Evolutionary conservation across 1,140 invertebrate species (phyloP).

Genomic region (Brachystomella parvula): DNA sequence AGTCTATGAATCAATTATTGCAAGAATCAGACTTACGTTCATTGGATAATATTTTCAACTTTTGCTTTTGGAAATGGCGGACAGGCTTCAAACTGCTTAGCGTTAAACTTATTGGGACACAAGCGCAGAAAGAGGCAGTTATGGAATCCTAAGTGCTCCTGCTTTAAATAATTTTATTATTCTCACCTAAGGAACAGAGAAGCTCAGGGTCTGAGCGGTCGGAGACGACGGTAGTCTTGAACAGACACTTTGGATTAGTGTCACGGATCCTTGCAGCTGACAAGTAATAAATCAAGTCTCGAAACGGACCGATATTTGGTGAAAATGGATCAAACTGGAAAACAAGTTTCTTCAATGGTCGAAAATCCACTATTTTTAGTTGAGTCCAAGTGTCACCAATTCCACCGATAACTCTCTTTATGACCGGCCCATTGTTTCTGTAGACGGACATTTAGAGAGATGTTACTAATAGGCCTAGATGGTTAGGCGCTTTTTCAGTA

Average conservation of each 20-base stretch:
- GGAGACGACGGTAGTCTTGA: constrained; percentile 71
- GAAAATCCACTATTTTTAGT: constrained; percentile 59
- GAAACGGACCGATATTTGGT: constrained; percentile 55
- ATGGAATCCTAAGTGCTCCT: no score
- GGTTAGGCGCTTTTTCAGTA: not conserved
- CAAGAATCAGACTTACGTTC: constrained; percentile 11
- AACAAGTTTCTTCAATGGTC: constrained; percentile 65
- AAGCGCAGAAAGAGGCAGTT: not conserved
- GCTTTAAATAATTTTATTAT: constrained; percentile 38
- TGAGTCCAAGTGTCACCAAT: constrained; percentile 60
- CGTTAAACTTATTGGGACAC: not conserved
- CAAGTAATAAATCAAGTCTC: constrained; percentile 62
- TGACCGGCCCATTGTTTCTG: constrained; percentile 17
- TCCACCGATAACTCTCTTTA: constrained; percentile 45
- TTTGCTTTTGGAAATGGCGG: not conserved
- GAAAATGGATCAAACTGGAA: constrained; percentile 77
- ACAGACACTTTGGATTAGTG: constrained; percentile 62
- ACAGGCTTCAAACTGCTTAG: not conserved
- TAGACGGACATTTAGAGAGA: constrained; percentile 26
- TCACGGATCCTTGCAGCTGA: constrained; percentile 54
- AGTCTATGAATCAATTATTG: constrained; percentile 9
- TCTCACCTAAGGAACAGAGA: constrained; percentile 52
- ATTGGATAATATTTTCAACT: not conserved
- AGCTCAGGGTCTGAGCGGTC: constrained; percentile 65
- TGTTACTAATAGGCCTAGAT: not conserved